These are phyloP conservation scores for Sebastes vulpes DNA, from an alignment of 2,797 vertebrate species.

Conservation along the genomic window DNA sequence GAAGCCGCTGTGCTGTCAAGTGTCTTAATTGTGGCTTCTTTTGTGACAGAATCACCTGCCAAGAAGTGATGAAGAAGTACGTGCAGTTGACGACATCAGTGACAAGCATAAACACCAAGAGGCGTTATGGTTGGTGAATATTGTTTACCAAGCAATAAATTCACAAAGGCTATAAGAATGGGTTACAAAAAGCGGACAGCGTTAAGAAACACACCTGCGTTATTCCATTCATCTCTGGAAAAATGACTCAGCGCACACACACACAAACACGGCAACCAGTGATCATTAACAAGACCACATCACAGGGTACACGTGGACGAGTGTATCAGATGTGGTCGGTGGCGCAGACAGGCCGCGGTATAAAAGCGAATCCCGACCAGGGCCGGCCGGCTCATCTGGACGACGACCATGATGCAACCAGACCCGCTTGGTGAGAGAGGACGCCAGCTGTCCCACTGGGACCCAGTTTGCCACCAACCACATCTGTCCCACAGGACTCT, in stretches of 20 bases:
- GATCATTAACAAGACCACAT: slow-evolving; percentile 63
- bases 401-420: slow-evolving; percentile 65
- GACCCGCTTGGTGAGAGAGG: slow-evolving; percentile 22
- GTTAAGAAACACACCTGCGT: slow-evolving; percentile 58
- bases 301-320: slow-evolving; percentile 59
- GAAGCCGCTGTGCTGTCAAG: background rate
- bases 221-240: slow-evolving; percentile 25
- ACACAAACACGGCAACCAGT: slow-evolving; percentile 34
- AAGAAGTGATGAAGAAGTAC: background rate
- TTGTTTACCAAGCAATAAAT: background rate
- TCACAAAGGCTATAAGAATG: background rate
- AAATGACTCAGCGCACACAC: slow-evolving; percentile 28
- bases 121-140: background rate
- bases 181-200: background rate
- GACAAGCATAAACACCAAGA: background rate
- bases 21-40: slow-evolving; percentile 3
- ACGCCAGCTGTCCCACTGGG: slow-evolving; percentile 71
- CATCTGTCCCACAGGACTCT: slow-evolving; percentile 68
- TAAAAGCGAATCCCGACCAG: slow-evolving; percentile 16
- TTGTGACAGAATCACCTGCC: slow-evolving; percentile 14
- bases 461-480: slow-evolving; percentile 69
- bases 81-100: background rate
- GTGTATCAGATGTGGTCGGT: slow-evolving; percentile 62
- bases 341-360: slow-evolving; percentile 41
- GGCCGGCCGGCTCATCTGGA: slow-evolving; percentile 44